A percentile compares a stretch with the other conserved stretches of the same genome.
These are phyloP conservation scores for Athalia rosae DNA, from an alignment of 2,888 invertebrate genomes.

Conservation along the genomic window DNA sequence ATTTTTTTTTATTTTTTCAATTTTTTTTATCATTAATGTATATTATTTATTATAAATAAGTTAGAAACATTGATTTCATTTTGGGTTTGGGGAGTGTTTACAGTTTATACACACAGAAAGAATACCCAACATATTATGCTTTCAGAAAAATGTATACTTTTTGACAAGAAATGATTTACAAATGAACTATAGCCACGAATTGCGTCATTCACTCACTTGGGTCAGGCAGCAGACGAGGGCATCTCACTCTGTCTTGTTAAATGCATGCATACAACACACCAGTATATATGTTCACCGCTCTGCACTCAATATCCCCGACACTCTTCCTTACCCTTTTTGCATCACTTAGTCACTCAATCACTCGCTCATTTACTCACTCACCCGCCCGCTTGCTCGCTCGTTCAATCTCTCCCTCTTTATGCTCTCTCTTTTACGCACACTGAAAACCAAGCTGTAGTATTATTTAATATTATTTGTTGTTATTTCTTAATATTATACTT, in stretches of 20 bases:
- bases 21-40: slow-evolving; percentile 71
- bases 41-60: slow-evolving; percentile 74
- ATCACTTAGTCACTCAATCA: slow-evolving; percentile 28
- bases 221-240: slow-evolving; percentile 35
- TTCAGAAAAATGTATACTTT: slow-evolving; percentile 75
- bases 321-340: background rate
- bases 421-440: slow-evolving; percentile 62
- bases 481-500: slow-evolving; percentile 72
- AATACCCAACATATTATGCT: slow-evolving; percentile 69
- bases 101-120: slow-evolving; percentile 73
- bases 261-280: slow-evolving; percentile 49
- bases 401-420: slow-evolving; percentile 57
- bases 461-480: slow-evolving; percentile 64
- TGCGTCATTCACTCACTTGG: slow-evolving; percentile 53
- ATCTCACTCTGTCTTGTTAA: slow-evolving; percentile 34
- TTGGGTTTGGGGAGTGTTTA: slow-evolving; percentile 70
- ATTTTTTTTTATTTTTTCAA: slow-evolving; percentile 64
- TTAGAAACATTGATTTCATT: slow-evolving; percentile 72
- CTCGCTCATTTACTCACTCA: slow-evolving; percentile 43
- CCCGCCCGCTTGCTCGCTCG: slow-evolving; percentile 50
- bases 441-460: slow-evolving; percentile 75
- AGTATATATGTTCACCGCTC: slow-evolving; percentile 53
- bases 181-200: slow-evolving; percentile 75
- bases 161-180: slow-evolving; percentile 77
- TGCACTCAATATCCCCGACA: slow-evolving; percentile 48